Evolutionary conservation across 37 sponge, comb jelly and placozoan species (phyloP).

Genomic region (Aphrocallistes beatrix): DNA sequence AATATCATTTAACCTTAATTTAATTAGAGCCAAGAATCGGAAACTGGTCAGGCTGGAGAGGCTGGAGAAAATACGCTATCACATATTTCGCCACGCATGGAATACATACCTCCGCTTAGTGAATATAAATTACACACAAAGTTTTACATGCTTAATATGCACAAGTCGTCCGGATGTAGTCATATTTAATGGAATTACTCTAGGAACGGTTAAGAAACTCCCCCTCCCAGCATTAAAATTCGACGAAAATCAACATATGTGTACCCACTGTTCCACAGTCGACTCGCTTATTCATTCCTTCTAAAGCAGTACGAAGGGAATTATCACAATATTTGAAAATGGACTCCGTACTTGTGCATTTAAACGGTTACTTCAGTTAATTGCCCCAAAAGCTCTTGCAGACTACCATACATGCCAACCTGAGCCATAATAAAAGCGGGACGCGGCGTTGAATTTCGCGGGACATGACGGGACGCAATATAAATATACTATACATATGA

Average conservation of each 20-base stretch:
- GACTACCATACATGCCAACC: no score
- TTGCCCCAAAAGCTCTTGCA: not conserved
- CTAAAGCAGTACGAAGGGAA: no score
- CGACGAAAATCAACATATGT: not conserved
- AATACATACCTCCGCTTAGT: not conserved
- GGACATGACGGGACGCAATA: no score
- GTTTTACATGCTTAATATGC: not conserved
- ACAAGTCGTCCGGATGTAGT: not conserved
- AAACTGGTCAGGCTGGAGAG: not conserved
- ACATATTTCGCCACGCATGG: constrained; percentile 8
- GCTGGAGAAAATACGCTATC: not conserved
- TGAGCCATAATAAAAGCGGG: no score
- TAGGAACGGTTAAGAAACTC: not conserved
- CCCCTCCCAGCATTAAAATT: not conserved
- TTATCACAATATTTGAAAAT: no score
- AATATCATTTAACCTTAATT: no score
- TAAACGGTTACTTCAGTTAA: not conserved
- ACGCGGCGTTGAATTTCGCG: no score
- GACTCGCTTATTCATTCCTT: no score
- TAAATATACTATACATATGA: no score
- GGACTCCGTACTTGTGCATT: not conserved
- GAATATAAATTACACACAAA: not conserved
- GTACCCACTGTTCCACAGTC: no score
- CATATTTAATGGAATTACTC: not conserved
- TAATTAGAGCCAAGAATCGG: constrained; percentile 9